A percentile compares a stretch with the other conserved stretches of the same genome.
phyloP scores from a whole-genome alignment of 2,797 vertebrate genomes.

The Loriculus beryllinus region DNA sequence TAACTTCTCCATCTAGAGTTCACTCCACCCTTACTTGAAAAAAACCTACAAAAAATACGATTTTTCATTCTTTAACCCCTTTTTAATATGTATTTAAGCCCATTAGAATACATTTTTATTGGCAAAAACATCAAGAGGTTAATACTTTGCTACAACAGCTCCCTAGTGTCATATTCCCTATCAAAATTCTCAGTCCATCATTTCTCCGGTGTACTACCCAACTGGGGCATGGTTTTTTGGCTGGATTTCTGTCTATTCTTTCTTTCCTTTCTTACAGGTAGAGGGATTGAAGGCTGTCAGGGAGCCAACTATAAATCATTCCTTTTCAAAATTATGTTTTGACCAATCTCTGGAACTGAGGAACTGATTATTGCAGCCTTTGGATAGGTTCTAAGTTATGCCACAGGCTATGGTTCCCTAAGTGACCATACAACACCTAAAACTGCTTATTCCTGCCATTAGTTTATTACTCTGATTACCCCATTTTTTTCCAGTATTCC shows the following conservation, averaged over 20 bases:
- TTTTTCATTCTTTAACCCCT: background rate
- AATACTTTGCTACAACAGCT: background rate
- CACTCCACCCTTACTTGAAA: background rate
- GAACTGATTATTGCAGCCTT: background rate
- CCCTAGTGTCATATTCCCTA: background rate
- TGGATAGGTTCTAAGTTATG: background rate
- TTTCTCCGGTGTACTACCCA: background rate
- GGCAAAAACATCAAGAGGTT: background rate
- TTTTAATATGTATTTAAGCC: background rate
- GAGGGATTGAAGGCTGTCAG: background rate
- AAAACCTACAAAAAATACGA: background rate
- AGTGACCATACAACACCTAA: background rate
- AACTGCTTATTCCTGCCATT: background rate
- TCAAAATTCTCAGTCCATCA: background rate
- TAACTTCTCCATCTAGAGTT: background rate
- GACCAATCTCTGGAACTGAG: background rate
- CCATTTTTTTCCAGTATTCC: background rate
- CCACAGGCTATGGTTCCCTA: background rate
- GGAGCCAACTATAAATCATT: background rate
- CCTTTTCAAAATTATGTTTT: background rate
- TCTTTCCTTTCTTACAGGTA: background rate
- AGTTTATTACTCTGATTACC: background rate
- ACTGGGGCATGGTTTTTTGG: background rate
- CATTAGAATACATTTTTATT: background rate
- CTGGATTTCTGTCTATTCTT: background rate